phyloP scores from a whole-genome alignment of 23 tunicate genomes.

The Oikopleura vanhoeffeni region DNA sequence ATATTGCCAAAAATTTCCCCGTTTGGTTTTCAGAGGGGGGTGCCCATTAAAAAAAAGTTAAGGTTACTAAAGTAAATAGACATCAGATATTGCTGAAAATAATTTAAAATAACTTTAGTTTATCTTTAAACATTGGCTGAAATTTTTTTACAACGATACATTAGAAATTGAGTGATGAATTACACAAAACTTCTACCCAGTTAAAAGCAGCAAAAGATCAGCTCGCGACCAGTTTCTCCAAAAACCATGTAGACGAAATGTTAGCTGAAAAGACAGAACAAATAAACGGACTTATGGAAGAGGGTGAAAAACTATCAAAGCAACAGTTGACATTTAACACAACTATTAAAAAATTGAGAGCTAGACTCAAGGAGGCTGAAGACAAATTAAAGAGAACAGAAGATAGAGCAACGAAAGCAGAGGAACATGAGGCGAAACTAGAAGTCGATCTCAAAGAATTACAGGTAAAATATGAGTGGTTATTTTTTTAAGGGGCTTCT shows the following conservation, averaged over 20 bases:
- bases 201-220: conserved; percentile 11
- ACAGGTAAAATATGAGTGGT: background rate
- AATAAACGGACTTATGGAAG: background rate
- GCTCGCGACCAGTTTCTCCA: background rate
- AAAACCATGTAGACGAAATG: conserved; percentile 10
- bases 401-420: background rate
- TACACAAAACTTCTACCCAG: background rate
- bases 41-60: too few relatives aligned
- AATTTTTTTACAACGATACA: too few relatives aligned
- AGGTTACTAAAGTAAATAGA: too few relatives aligned
- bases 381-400: background rate
- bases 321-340: background rate
- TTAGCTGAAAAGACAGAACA: background rate
- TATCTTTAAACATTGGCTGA: too few relatives aligned
- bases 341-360: background rate
- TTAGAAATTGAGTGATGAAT: background rate
- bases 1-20: too few relatives aligned
- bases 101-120: too few relatives aligned
- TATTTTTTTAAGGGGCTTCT: too few relatives aligned
- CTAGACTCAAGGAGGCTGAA: background rate
- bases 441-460: background rate
- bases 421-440: background rate
- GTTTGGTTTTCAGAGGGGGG: too few relatives aligned
- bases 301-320: conserved; percentile 7
- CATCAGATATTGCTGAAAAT: too few relatives aligned